Percentiles rank a stretch among this genome's conserved stretches.
These are phyloP conservation scores for Nudaria mundana DNA, from an alignment of 2,888 invertebrate species.

Conservation along the genomic window DNA sequence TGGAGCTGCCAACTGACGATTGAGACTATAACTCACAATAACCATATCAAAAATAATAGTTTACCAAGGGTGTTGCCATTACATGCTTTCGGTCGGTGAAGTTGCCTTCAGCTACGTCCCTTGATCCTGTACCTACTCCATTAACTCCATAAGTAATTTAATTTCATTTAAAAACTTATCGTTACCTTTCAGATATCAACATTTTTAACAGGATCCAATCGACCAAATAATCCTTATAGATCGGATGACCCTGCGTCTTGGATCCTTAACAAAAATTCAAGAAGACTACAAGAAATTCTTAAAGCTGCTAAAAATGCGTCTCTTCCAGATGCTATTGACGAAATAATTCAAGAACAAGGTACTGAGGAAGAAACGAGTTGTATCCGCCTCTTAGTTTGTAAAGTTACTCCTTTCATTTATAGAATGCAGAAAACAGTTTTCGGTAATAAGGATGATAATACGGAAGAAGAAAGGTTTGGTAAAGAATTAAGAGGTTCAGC, in stretches of 20 bases:
- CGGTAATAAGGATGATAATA: constrained; percentile 50
- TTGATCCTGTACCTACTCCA: no score
- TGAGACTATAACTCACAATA: no score
- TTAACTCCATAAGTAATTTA: no score
- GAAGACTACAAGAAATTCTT: constrained; percentile 79
- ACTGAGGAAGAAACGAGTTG: constrained; percentile 84
- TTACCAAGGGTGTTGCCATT: no score
- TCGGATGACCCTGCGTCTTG: constrained; percentile 69
- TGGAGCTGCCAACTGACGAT: no score
- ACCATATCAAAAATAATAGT: no score
- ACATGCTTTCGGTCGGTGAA: no score
- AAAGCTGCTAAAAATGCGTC: constrained; percentile 82
- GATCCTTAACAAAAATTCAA: constrained; percentile 83
- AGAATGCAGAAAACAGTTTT: constrained; percentile 88
- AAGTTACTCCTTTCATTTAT: constrained; percentile 87
- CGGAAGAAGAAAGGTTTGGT: constrained; percentile 38
- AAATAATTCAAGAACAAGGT: constrained; percentile 78
- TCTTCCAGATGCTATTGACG: constrained; percentile 82
- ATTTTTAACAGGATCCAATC: constrained; percentile 64
- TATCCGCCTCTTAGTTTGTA: constrained; percentile 87
- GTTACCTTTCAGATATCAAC: constrained; percentile 85
- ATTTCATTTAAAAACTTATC: no score
- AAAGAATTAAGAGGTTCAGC: constrained; percentile 53
- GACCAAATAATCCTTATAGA: constrained; percentile 40
- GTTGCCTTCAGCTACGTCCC: no score